Evolutionary conservation across 2,888 invertebrate genomes (phyloP), one percentile per base, ranked within the genome.

Genomic region (Drosophila nigritarsus): DNA sequence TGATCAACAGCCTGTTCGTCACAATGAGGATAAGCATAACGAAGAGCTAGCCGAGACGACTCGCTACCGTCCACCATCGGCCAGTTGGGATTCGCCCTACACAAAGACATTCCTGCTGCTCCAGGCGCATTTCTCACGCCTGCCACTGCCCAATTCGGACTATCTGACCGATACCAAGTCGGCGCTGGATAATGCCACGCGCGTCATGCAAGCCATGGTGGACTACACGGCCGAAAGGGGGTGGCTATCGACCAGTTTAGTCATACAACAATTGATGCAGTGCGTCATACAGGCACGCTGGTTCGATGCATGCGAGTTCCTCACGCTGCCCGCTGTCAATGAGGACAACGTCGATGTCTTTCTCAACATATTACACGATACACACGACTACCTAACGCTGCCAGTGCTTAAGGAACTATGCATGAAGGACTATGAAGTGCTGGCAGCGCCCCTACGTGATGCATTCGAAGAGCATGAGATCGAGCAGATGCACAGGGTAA

Each of bases 151-250:
- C 0, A 97, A 97, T 89, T 95, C 98, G 0, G 99, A 99, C 94
- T 99, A 99, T 92, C 94, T 96, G 64, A 99, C 99, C 0, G 99
- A 99, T 93, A 96, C 98, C 42, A 99, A 99, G 93, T 98, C 98
- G 18, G 98, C 99, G 0, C 94, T 99, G 58, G 99, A 99, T 93
- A 99, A 99, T 93, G 96, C 98, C 24, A 96, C 99, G 50, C 95
- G 99, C 91, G 97, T 99, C 75, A 93, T 99, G 80, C 99, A 99
- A 94, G 99, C 99, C 27, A 98, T 99, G 97, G 96, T 99, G 87
- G 99, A 99, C 93, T 96, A 98, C 15, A 95, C 96, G 50, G 97
- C 98, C 0, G 97, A 98, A 92, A 95, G 96, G 82, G 98, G 98
- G 55, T 99, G 98, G 98, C 94, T 99, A 9, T 94, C 95, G 7